Conservation (phyloP, 1,140 invertebrate species). For the Macrobrachium nipponense region DNA sequence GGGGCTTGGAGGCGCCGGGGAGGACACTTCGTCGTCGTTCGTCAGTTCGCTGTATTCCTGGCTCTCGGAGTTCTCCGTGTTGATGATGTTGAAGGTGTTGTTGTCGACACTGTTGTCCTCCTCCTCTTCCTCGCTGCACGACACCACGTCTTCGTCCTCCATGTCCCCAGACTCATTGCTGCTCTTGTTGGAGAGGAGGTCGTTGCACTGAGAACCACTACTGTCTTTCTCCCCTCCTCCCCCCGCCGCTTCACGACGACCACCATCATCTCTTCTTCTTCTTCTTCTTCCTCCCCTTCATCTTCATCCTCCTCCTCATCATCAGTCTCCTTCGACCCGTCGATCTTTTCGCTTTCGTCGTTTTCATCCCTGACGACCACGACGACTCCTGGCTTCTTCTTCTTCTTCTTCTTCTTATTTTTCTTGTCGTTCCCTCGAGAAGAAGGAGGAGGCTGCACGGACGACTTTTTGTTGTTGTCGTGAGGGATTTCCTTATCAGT, state of each 20-base stretch:
- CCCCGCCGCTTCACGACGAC: too few relatives aligned
- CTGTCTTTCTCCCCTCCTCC: too few relatives aligned
- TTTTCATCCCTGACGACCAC: constrained; percentile 10
- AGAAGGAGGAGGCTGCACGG: too few relatives aligned
- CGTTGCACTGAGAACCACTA: too few relatives aligned
- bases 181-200: background rate
- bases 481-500: background rate
- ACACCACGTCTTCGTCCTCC: constrained; percentile 33
- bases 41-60: constrained; percentile 55
- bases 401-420: too few relatives aligned
- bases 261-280: too few relatives aligned
- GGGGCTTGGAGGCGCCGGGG: background rate
- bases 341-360: background rate
- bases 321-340: background rate
- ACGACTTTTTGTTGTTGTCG: too few relatives aligned
- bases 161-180: background rate
- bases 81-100: constrained; percentile 58
- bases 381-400: background rate
- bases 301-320: background rate
- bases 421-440: too few relatives aligned
- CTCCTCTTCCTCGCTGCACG: constrained; percentile 40
- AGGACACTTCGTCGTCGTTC: constrained; percentile 40
- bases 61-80: constrained; percentile 56
- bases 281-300: background rate
- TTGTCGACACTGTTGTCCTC: constrained; percentile 55